Percentiles rank a stretch among this genome's conserved stretches.
Evolutionary conservation across 2,888 invertebrate species (phyloP).

Genomic region (Lathronympha strigana): DNA sequence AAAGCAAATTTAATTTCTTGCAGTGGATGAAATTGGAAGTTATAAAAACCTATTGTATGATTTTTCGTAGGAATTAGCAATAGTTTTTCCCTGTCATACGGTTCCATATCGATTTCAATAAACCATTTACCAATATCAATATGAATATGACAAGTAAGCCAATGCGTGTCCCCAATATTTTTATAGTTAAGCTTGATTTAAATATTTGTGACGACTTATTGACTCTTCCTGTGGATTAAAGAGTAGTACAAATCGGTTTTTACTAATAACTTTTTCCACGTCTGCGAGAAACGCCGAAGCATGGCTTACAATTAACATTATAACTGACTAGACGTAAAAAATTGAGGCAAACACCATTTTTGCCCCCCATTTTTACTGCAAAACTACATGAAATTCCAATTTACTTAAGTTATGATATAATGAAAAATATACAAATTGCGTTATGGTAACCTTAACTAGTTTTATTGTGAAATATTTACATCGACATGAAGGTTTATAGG

Average conservation of each 20-base stretch:
- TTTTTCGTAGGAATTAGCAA: not conserved
- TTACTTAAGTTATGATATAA: slow-evolving; percentile 53
- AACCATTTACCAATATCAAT: slow-evolving; percentile 17
- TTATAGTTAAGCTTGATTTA: not conserved
- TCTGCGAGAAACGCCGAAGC: slow-evolving; percentile 55
- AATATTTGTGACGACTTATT: not conserved
- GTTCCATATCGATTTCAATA: slow-evolving; percentile 21
- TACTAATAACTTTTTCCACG: slow-evolving; percentile 22
- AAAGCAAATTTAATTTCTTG: not conserved
- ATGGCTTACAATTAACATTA: slow-evolving; percentile 62
- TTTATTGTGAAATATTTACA: slow-evolving; percentile 70
- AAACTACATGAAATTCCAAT: slow-evolving; percentile 61
- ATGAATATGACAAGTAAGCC: slow-evolving; percentile 16
- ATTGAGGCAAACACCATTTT: slow-evolving; percentile 57
- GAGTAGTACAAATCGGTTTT: slow-evolving; percentile 3
- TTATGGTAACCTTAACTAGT: slow-evolving; percentile 67
- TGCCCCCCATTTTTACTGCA: slow-evolving; percentile 67
- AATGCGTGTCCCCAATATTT: not conserved
- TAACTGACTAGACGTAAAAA: slow-evolving; percentile 80
- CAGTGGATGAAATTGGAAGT: not conserved
- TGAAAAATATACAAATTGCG: slow-evolving; percentile 79
- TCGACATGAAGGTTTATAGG: slow-evolving; percentile 43
- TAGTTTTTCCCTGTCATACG: not conserved
- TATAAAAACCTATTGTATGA: not conserved
- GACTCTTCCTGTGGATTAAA: not conserved